Percentiles rank a stretch among this genome's conserved stretches.
These are phyloP conservation scores for Tachina fera DNA, from an alignment of 2,888 invertebrate species.

Conservation along the genomic window DNA sequence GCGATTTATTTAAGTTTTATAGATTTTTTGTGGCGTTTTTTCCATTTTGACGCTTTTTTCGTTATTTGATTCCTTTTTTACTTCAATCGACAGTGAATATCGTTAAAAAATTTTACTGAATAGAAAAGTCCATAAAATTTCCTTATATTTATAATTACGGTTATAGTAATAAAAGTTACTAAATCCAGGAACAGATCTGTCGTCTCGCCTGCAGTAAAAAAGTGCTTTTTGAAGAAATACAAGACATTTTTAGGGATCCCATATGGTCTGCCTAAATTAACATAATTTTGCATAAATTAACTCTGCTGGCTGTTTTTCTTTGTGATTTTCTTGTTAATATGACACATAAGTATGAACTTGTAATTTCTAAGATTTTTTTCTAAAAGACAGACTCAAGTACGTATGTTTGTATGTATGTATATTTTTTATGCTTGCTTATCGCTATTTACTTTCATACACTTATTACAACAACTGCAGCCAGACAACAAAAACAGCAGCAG, in stretches of 20 bases:
- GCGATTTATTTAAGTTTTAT: too few relatives aligned
- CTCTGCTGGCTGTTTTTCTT: background rate
- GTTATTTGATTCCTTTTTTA: too few relatives aligned
- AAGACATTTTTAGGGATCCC: constrained; percentile 3
- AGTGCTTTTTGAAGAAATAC: too few relatives aligned
- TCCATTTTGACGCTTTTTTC: too few relatives aligned
- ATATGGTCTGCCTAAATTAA: background rate
- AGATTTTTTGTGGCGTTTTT: too few relatives aligned
- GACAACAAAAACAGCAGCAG: constrained; percentile 29
- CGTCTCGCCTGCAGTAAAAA: too few relatives aligned
- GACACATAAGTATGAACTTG: constrained; percentile 62
- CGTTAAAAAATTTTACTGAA: too few relatives aligned
- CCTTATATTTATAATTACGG: too few relatives aligned
- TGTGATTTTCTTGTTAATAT: constrained; percentile 4
- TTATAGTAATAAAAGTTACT: too few relatives aligned
- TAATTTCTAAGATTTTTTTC: constrained; percentile 53
- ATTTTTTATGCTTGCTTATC: background rate
- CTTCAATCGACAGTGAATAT: too few relatives aligned
- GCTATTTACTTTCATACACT: constrained; percentile 31
- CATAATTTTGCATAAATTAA: background rate
- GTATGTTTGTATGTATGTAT: constrained; percentile 7
- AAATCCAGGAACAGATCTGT: too few relatives aligned
- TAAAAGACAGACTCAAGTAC: constrained; percentile 38
- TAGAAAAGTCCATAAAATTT: too few relatives aligned
- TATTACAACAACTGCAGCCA: constrained; percentile 48